Base-by-base conservation (phyloP, 2,113 vertebrate genomes). In the Oreochromis tanganicae region DNA sequence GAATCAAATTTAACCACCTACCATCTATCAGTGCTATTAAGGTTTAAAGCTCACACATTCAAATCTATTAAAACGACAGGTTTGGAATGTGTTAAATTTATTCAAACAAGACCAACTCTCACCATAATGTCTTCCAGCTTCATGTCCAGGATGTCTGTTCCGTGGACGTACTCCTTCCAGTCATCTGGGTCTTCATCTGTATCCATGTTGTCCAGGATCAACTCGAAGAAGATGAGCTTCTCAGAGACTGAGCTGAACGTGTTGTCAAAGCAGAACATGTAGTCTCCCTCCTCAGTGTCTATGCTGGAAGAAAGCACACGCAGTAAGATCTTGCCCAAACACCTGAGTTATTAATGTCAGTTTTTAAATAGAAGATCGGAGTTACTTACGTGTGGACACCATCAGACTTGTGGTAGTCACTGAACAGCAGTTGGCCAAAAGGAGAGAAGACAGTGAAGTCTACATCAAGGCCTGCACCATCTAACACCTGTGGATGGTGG, bases 221-320 rank as follows among this genome's bases (percentile, higher is more conserved):
- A 91, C 95, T 99, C 98, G 92, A 99, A 99, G 96, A 99, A 99
- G 94, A 99, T 97, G n/a, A 99, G 96, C 94, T 99, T 99, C 94
- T 99, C 98, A 2, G 98, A 99, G 89, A 99, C 95, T 1, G 97
- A 92, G 88, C 98, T 99, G 95, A 99, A 99, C 5, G 97, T 97
- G 96, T 99, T 99, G 95, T 99, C 99, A 89, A 99, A 99, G 94
- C 99, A 99, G 95, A 99, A 98, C 98, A 98, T 98, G 93, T 99
- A 99, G 95, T 99, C 99, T 36, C 99, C 99, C 13, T 98, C 97
- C 91, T 98, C 97, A 2, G 98, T 98, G 94, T 99, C 98, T 75
- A 99, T 90, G 7, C 98, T 99, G 95, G n/a, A 81, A n/a, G 17
- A 19, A 50, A 48, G 1, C 9, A 90, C 9, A 85, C 52, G n/a